Conservation (phyloP, 1,140 invertebrate species). For the Carcinoscorpius rotundicauda region DNA sequence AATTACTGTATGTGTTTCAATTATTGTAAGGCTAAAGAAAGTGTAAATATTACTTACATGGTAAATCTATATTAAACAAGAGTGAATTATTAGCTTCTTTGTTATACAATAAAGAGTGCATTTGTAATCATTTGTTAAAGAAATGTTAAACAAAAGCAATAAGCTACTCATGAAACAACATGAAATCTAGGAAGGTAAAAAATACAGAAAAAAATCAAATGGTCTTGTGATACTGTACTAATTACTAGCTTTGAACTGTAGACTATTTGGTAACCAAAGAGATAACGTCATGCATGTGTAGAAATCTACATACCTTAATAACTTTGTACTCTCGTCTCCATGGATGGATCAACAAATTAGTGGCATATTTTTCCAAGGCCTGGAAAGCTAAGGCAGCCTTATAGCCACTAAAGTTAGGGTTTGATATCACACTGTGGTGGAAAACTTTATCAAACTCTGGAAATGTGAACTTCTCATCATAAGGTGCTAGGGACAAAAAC, state of each 20-base stretch:
- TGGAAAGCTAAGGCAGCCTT: conserved; percentile 66
- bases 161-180: too few relatives aligned
- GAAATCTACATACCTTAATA: conserved; percentile 46
- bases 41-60: too few relatives aligned
- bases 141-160: too few relatives aligned
- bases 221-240: neutral
- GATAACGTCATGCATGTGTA: too few relatives aligned
- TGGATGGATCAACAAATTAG: conserved; percentile 67
- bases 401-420: conserved; percentile 62
- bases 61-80: too few relatives aligned
- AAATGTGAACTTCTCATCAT: conserved; percentile 21
- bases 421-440: conserved; percentile 47
- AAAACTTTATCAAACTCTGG: conserved; percentile 21
- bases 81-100: too few relatives aligned
- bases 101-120: too few relatives aligned
- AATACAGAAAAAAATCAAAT: conserved; percentile 12
- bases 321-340: conserved; percentile 74
- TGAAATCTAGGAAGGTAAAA: conserved; percentile 1
- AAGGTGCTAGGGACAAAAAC: conserved; percentile 20
- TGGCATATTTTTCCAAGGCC: conserved; percentile 66
- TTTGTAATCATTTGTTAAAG: too few relatives aligned
- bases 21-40: too few relatives aligned
- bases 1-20: too few relatives aligned
- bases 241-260: neutral
- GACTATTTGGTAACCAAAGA: conserved; percentile 2